These are phyloP conservation scores for Strix uralensis DNA, from an alignment of 2,113 vertebrate genomes.

Conservation along the genomic window DNA sequence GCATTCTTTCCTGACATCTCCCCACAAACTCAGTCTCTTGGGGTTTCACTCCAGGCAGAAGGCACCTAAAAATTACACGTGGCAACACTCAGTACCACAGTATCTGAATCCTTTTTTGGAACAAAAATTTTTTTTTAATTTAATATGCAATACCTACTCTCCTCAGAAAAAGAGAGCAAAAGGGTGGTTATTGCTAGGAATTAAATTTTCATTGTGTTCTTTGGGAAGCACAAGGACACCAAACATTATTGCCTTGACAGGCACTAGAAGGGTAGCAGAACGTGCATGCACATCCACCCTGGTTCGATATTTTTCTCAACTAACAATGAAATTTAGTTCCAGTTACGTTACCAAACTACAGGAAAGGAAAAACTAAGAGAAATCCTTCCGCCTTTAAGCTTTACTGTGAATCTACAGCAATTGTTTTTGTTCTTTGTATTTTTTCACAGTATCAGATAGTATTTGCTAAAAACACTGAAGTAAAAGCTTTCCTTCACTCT, in stretches of 20 bases:
- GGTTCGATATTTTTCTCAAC: neutral
- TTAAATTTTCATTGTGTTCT: neutral
- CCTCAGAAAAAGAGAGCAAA: neutral
- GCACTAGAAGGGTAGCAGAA: neutral
- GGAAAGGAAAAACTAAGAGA: neutral
- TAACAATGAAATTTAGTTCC: neutral
- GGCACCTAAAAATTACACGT: fast-evolving
- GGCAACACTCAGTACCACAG: neutral
- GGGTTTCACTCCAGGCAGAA: neutral
- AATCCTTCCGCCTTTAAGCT: neutral
- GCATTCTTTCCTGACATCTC: neutral
- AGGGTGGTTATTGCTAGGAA: neutral
- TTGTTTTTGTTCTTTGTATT: neutral
- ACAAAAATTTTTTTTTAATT: neutral
- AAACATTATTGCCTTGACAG: neutral
- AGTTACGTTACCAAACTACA: neutral
- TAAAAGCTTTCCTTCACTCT: neutral
- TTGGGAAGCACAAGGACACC: neutral
- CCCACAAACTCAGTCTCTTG: neutral
- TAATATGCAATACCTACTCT: neutral
- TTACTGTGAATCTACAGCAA: neutral
- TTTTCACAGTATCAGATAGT: neutral
- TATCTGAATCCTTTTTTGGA: neutral
- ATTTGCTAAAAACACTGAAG: neutral
- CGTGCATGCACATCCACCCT: neutral